Conservation (phyloP, 2,888 invertebrate species). For the Chymomyza procnemis region DNA sequence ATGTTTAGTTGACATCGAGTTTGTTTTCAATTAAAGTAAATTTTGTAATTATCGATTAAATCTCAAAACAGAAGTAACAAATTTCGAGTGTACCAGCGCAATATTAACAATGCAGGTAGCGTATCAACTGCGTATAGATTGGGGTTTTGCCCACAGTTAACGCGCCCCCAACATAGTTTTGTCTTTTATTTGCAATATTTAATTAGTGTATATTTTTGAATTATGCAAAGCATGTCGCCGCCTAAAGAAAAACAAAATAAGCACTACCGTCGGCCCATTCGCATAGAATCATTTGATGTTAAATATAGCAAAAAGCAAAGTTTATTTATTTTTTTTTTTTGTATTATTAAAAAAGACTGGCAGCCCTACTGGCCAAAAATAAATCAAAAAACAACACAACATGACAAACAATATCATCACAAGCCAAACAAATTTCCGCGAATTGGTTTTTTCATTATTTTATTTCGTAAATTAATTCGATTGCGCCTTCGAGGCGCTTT, state of each 20-base stretch:
- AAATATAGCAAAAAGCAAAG: neutral
- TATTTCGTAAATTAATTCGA: constrained; percentile 7
- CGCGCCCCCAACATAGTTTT: neutral
- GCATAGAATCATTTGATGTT: neutral
- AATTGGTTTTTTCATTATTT: constrained; percentile 48
- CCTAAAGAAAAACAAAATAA: constrained; percentile 3
- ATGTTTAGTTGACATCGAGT: neutral
- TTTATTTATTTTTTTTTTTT: constrained; percentile 7
- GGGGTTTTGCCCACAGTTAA: neutral
- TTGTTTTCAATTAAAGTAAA: neutral
- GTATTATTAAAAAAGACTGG: neutral
- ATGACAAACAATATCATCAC: neutral
- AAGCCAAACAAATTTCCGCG: constrained; percentile 36
- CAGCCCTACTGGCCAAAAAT: constrained; percentile 30
- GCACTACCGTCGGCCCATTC: constrained; percentile 21
- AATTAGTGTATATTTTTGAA: neutral
- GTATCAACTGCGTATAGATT: neutral
- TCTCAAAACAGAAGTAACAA: neutral
- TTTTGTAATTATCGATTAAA: constrained; percentile 1
- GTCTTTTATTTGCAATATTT: neutral
- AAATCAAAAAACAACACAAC: constrained; percentile 8
- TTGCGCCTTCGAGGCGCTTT: constrained; percentile 11
- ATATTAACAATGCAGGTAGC: neutral
- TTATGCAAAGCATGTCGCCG: constrained; percentile 61
- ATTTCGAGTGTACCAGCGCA: constrained; percentile 1